Conservation (phyloP, 2,888 invertebrate genomes). For the Drosophila glabriapex region DNA sequence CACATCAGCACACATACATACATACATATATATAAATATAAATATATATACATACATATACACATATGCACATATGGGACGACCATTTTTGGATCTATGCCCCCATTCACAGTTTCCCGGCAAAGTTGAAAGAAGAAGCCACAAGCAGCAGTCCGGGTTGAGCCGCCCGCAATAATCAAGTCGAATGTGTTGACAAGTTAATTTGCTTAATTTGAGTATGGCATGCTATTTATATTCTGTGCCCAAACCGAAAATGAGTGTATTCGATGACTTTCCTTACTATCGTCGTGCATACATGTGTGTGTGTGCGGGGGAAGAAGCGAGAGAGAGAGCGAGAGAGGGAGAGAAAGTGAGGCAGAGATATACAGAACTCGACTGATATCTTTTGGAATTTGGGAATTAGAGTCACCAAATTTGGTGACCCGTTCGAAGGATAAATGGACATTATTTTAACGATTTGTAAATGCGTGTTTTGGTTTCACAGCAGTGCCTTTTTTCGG, state of each 20-base stretch:
- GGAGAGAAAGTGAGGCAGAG: no score
- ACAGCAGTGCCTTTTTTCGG: neutral
- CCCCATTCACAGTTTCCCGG: neutral
- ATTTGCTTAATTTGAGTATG: constrained; percentile 62
- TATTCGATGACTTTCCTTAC: neutral
- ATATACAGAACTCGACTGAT: neutral
- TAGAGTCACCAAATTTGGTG: neutral
- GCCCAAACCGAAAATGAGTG: neutral
- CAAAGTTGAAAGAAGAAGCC: constrained; percentile 12
- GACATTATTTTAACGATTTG: neutral
- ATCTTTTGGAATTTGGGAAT: neutral
- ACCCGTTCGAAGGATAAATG: neutral
- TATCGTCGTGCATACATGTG: neutral
- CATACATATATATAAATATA: neutral
- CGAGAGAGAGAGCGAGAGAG: neutral
- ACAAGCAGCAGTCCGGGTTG: neutral
- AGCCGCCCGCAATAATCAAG: constrained; percentile 57
- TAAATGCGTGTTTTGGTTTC: neutral
- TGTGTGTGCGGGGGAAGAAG: neutral
- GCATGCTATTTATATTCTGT: constrained; percentile 52
- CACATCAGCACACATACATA: constrained; percentile 4
- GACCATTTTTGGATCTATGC: constrained; percentile 21
- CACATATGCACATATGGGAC: constrained; percentile 3
- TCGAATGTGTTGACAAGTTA: constrained; percentile 70
- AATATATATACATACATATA: neutral